A percentile compares a stretch with the other conserved stretches of the same genome.
Conservation (phyloP, 2,797 vertebrate species). For the Morus bassanus region DNA sequence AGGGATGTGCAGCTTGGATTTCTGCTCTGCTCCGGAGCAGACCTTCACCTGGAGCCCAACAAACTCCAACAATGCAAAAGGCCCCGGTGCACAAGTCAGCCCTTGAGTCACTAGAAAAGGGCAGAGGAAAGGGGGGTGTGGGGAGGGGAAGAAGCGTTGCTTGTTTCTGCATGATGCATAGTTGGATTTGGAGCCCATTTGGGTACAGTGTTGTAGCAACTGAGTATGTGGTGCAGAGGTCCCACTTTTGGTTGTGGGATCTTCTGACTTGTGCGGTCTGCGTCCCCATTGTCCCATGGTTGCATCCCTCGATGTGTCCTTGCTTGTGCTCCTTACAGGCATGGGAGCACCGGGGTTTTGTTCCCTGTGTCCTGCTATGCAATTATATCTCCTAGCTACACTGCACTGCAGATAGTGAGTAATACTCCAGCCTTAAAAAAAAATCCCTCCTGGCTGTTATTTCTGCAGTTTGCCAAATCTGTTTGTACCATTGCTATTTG, state of each 20-base stretch:
- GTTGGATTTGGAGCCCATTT: neutral
- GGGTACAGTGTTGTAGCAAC: neutral
- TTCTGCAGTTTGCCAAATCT: neutral
- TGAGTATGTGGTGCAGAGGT: neutral
- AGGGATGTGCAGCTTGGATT: neutral
- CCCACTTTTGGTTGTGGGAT: neutral
- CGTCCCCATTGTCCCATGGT: fast-evolving
- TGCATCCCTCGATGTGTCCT: neutral
- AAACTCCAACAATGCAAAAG: fast-evolving
- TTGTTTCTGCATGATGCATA: fast-evolving
- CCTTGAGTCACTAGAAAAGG: neutral
- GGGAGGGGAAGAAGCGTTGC: neutral
- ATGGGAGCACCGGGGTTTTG: neutral
- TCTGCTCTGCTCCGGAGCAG: neutral
- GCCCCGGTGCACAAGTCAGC: fast-evolving
- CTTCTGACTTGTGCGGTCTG: neutral
- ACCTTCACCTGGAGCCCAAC: neutral
- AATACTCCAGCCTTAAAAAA: neutral
- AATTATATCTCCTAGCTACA: neutral
- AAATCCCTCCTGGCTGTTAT: neutral
- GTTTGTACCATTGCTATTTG: neutral
- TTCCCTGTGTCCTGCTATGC: neutral
- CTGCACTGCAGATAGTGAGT: neutral
- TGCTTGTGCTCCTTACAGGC: neutral
- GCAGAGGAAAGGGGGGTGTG: neutral